phyloP scores from a whole-genome alignment of 2,888 invertebrate species.

The Cheilosia scutellata region DNA sequence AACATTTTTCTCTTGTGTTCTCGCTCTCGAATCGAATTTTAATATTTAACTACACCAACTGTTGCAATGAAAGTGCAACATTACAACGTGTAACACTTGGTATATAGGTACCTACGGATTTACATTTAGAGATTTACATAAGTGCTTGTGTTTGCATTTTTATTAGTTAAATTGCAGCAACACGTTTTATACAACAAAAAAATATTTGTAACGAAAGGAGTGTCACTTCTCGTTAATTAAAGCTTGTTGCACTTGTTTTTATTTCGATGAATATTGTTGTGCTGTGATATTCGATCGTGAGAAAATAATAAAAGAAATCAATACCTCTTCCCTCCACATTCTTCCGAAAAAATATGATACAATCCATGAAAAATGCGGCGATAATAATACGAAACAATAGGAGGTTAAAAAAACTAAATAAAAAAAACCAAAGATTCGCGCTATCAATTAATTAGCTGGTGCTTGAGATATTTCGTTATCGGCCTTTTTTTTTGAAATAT shows the following conservation, averaged over 20 bases:
- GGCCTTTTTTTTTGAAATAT: background rate
- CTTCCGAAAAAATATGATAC: slow-evolving; percentile 16
- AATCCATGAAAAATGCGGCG: slow-evolving; percentile 26
- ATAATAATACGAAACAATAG: slow-evolving; percentile 1
- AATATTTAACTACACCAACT: background rate
- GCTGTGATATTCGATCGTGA: slow-evolving; percentile 21
- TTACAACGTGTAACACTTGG: too few species aligned
- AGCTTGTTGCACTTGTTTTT: background rate
- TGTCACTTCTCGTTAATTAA: background rate
- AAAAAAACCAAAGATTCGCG: slow-evolving; percentile 14
- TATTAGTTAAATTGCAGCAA: background rate
- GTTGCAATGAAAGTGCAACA: slow-evolving; percentile 28
- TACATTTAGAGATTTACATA: background rate
- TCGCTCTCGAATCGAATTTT: slow-evolving; percentile 4
- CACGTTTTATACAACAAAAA: too few species aligned
- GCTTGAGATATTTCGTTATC: slow-evolving; percentile 43
- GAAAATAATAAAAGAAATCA: background rate
- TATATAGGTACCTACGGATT: background rate
- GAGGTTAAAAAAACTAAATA: background rate
- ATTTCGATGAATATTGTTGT: slow-evolving; percentile 3
- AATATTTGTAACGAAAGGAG: too few species aligned
- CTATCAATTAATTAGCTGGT: slow-evolving; percentile 47
- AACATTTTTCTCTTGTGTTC: background rate
- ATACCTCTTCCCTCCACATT: background rate
- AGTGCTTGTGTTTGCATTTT: slow-evolving; percentile 13